Evolutionary conservation across 2,888 invertebrate species (phyloP).

Genomic region (Rotaria magnacalcarata): DNA sequence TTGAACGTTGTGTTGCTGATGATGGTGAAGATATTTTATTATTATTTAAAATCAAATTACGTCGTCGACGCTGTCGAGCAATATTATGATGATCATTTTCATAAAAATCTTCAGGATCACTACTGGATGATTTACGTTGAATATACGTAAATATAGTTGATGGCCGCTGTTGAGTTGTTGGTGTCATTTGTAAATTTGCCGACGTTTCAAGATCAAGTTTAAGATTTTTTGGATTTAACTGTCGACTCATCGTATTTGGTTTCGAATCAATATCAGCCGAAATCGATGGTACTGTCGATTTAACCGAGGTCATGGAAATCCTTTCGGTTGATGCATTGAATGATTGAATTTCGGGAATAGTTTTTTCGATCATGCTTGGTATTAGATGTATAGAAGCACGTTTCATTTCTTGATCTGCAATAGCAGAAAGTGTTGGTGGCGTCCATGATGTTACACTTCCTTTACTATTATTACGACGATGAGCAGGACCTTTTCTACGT

Average conservation of each 20-base stretch:
- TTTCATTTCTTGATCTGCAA: slow-evolving; percentile 24
- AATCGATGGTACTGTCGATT: not conserved
- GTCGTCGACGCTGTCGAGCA: not conserved
- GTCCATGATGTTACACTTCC: slow-evolving; percentile 3
- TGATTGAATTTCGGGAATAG: not conserved
- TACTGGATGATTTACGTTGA: slow-evolving; percentile 14
- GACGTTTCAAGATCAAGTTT: not conserved
- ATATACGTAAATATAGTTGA: not conserved
- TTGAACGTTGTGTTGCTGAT: not conserved
- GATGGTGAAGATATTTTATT: not conserved
- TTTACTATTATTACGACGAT: slow-evolving; percentile 12
- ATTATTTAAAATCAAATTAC: not conserved
- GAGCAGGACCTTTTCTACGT: not conserved
- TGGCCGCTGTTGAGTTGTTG: not conserved
- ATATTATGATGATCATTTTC: not conserved
- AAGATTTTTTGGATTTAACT: not conserved
- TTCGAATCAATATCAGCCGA: not conserved
- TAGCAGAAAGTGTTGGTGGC: not conserved
- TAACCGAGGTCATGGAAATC: not conserved
- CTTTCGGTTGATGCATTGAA: not conserved
- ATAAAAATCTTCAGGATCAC: not conserved
- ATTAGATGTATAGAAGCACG: not conserved
- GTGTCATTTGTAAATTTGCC: not conserved
- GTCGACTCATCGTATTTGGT: not conserved
- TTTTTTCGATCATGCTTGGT: not conserved